Base-by-base conservation (phyloP, 2,888 invertebrate species). In the Drosophila pseudotakahashii region DNA sequence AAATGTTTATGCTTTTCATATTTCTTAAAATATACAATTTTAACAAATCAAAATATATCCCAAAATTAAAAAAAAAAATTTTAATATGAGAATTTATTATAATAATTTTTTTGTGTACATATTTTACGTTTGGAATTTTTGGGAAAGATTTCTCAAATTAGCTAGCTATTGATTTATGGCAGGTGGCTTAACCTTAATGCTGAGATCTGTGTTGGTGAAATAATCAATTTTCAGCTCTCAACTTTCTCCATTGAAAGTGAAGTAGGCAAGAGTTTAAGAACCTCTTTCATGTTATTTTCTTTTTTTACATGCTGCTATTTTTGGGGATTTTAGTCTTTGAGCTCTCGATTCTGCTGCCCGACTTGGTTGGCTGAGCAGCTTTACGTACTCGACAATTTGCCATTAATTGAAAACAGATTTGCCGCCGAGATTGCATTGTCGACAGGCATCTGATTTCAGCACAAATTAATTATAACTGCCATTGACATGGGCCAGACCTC, bases 361-460 rank as follows among this genome's bases (percentile, higher is more conserved):
- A 36, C 37, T 54, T 19, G 60, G 16, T 32, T 23, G 62, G 30
- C 64, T 52, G 50, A 69, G 63, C 69, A 62, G 79, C 67, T 79
- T 78, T 69, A 78, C 72, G 77, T 74, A 67, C 79, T 77, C 79
- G 79, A 80, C 81, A 83, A 83, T 86, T 82, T 82, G 83, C 73
- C 81, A 81, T 82, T 86, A 86, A 82, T 86, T 86, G 86, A 85
- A 86, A 83, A 79, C 79, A 86, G 86, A 82, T 82, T 82, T 85
- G 79, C 77, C 75, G 71, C 58, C 45, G 77, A 85, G 86, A 82
- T 82, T 83, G 86, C 83, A 83, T 83, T 82, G 86, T 83, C 79
- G 76, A 81, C 83, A 74, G 73, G 79, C 86, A 86, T 76, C 79
- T 79, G 86, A 82, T 83, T 83, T 77, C 79, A 73, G 77, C 79